Base-by-base conservation (phyloP, 2,888 invertebrate species). In the Nemurella pictetii region DNA sequence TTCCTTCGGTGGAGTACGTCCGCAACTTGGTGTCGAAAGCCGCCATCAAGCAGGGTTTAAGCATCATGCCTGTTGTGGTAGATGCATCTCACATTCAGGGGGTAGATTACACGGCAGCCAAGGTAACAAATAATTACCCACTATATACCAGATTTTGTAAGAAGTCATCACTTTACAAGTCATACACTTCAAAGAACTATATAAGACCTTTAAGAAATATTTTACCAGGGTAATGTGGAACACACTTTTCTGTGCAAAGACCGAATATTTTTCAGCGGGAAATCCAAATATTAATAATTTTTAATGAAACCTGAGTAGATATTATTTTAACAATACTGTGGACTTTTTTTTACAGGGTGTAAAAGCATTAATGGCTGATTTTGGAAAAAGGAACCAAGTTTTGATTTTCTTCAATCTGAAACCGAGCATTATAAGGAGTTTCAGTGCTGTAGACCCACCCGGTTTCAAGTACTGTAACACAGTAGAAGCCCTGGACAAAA, bases 1-100 rank as follows among this genome's bases (percentile, higher is more conserved):
- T 94, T 89, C 94, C 94, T 25, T 93, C 94, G 5, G 93, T 94
- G 4, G 94, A 94, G 87, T 94, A 94, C 88, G 93, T 94, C 0
- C 90, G 93, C 84, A 90, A 91, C 80, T 93, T 95, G 86, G 94
- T 97, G 86, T 93, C 94, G 88, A 96, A 96, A 91, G 95, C 94
- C 25, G 95, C 93, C 26, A 91, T 92, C 12, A 92, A 92, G 87
- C 92, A 92, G 85, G 93, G 92, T n/a, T 92, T 91, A 86, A 91
- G 93, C 88, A 88, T 87, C 83, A 91, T 92, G 78, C 93, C 93
- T 0, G 92, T 94, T 80, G 93, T 94, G 26, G 91, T 94, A 83
- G 93, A 94, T 89, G 93, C 93, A 73, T 91, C 92, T 85, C 93
- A 94, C 88, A 93, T 94, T 85, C 93, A 93, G 88, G 93, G 92